Conservation (phyloP, 2,797 vertebrate species). For the Tragelaphus eurycerus region DNA sequence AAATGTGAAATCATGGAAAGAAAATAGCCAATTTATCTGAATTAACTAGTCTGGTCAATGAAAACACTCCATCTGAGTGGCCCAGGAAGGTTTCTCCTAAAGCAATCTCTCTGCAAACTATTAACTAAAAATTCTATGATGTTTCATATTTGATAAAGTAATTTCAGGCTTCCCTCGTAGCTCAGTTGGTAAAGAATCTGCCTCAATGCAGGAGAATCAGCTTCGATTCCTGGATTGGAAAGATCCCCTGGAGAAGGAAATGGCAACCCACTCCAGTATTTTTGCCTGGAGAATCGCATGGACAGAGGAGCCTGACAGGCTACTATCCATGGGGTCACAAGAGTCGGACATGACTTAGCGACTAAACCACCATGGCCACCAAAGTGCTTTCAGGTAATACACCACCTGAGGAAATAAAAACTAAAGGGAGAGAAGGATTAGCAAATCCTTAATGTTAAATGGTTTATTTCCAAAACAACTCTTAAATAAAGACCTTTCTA, state of each 20-base stretch:
- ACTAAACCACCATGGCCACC: neutral
- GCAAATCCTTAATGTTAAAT: neutral
- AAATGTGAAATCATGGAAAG: neutral
- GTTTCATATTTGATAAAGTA: neutral
- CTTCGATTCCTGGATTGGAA: neutral
- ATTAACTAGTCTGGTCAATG: neutral
- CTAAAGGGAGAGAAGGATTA: neutral
- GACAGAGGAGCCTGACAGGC: neutral
- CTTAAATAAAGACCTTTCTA: neutral
- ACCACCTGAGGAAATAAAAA: neutral
- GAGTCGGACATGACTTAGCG: accelerated
- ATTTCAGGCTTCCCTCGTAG: neutral
- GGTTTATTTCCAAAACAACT: neutral
- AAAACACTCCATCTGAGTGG: neutral
- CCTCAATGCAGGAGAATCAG: neutral
- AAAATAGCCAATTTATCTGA: neutral
- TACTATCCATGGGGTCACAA: neutral
- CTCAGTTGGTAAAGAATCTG: neutral
- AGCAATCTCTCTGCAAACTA: neutral
- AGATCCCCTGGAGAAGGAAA: neutral
- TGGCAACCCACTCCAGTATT: neutral
- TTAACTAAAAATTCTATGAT: neutral
- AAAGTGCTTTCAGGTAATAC: neutral
- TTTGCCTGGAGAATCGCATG: neutral
- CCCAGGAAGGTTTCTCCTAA: neutral